Evolutionary conservation across 37 sponge, comb jelly and placozoan species (phyloP), one percentile per base, ranked within the genome.

Genomic region (Halisarca cf. caerulea): DNA sequence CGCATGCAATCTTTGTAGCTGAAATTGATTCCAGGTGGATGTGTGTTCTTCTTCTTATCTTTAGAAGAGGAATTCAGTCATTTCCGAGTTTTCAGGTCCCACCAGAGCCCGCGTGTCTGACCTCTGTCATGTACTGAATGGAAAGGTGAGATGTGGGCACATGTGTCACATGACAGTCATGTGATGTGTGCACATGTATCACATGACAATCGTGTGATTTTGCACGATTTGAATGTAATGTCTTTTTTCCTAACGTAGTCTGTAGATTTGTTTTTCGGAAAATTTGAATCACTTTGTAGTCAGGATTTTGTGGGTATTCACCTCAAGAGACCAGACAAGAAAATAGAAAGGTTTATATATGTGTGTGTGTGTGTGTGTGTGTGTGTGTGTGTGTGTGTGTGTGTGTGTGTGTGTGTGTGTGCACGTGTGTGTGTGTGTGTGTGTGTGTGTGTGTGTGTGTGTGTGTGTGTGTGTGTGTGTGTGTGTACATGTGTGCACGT

Each of bases 301-400:
- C 81, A 86, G 36, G 86, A 89, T 1, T 91, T 80, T 37, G 88
- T 86, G 32, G 94, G 94, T 5, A 30, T 96, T 23, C n/a, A 93
- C 80, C 92, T 96, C 1, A 93, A 91, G 45, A 93, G 87, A 68
- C 68, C 91, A 3, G 97, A 96, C 72, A 96, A 91, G 86, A 96
- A 96, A 66, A 96, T 87, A 60, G 97, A 96, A 57, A 88, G 94
- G 94, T 90, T 66, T 28, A 34, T 39, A 0, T 18, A 20, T 37
- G 32, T 37, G 27, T 27, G 43, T 58, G 27, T 58, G 38, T 33
- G 32, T 17, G 24, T 8, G 35, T 87, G 96, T 84, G 93, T 89
- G 37, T 27, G 94, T 78, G 27, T 86, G 14, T 90, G 69, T 1
- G 69, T 68, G 69, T 15, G 64, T 23, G 64, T 62, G 64, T 62